A percentile compares a stretch with the other conserved stretches of the same genome.
These are phyloP conservation scores for Sycobia sp. DNA, from an alignment of 1,140 invertebrate genomes.

Conservation along the genomic window DNA sequence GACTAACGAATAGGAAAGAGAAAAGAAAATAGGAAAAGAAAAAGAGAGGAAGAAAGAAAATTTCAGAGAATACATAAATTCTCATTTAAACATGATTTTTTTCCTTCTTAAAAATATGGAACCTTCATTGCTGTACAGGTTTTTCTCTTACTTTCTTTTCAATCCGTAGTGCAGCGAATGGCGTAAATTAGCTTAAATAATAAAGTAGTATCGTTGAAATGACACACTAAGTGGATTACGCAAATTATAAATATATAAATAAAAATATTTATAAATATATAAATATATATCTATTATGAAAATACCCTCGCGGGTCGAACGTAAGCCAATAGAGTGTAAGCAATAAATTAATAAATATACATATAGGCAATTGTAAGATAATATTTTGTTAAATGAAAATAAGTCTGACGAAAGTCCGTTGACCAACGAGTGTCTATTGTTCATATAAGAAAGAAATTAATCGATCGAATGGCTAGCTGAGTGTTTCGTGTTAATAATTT, in stretches of 20 bases:
- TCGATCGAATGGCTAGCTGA: neutral
- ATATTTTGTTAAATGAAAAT: slow-evolving; percentile 57
- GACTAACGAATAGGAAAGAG: too few species aligned
- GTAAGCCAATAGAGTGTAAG: slow-evolving; percentile 58
- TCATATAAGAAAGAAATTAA: neutral
- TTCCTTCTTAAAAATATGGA: too few species aligned
- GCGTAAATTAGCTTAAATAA: slow-evolving; percentile 16
- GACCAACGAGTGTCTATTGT: neutral
- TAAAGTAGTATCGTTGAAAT: slow-evolving; percentile 12
- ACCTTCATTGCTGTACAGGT: too few species aligned
- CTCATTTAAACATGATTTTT: too few species aligned
- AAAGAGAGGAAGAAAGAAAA: too few species aligned
- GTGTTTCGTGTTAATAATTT: slow-evolving; percentile 21
- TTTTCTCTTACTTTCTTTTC: too few species aligned
- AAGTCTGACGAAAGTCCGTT: slow-evolving; percentile 52
- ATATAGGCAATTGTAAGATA: slow-evolving; percentile 57
- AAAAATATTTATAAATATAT: neutral
- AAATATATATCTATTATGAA: slow-evolving; percentile 43
- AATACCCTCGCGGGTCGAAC: slow-evolving; percentile 45
- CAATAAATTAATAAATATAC: slow-evolving; percentile 48
- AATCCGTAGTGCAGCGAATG: neutral
- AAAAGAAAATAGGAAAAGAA: too few species aligned
- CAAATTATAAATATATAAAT: slow-evolving; percentile 27
- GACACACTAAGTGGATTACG: slow-evolving; percentile 24
- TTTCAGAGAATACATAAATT: too few species aligned